Conservation (phyloP, 2,797 vertebrate genomes). For the Pantherophis vulpinus region DNA sequence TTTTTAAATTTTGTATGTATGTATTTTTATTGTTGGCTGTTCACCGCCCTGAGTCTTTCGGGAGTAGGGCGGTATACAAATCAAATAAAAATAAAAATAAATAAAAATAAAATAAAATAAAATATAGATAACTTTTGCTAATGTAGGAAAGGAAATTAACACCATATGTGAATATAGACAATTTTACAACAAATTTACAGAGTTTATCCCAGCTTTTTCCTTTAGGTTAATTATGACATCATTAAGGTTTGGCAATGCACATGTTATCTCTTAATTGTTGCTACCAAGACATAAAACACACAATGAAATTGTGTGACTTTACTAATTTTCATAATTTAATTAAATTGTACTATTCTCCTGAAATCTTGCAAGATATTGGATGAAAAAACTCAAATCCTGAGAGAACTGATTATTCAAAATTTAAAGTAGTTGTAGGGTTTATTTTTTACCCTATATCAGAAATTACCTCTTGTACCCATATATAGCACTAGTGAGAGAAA, state of each 20-base stretch:
- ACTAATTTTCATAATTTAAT: not conserved
- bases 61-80: no score
- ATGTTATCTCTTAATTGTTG: not conserved
- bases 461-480: not conserved
- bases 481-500: not conserved
- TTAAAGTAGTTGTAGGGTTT: not conserved
- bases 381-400: not conserved
- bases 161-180: not conserved
- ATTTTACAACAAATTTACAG: not conserved
- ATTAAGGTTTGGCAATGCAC: not conserved
- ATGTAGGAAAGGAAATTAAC: not conserved
- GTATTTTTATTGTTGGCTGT: no score
- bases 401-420: not conserved
- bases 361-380: not conserved
- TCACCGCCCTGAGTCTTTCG: no score
- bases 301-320: not conserved
- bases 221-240: not conserved
- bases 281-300: not conserved
- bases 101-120: no score
- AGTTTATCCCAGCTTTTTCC: not conserved
- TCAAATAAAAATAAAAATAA: no score
- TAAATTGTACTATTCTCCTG: not conserved
- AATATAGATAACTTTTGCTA: not conserved
- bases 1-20: no score
- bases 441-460: not conserved